These are phyloP conservation scores for Micromys minutus DNA, from an alignment of 2,113 vertebrate species.

Conservation along the genomic window DNA sequence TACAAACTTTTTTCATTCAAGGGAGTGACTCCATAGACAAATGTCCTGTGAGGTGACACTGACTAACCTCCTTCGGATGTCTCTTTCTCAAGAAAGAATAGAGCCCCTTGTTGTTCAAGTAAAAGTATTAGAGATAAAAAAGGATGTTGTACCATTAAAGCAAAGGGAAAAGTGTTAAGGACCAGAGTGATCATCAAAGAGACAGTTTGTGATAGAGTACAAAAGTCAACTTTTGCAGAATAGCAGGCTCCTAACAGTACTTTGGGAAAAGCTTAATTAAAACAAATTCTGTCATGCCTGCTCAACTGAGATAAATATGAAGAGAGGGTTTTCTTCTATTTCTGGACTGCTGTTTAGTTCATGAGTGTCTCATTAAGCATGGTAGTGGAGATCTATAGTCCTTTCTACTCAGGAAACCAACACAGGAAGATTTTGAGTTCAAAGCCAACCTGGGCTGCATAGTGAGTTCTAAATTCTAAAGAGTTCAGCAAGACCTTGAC, in stretches of 20 bases:
- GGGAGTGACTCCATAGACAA: neutral
- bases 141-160: neutral
- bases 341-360: neutral
- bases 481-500: neutral
- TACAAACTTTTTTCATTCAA: constrained; percentile 11
- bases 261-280: constrained; percentile 27
- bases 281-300: neutral
- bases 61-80: too few species aligned
- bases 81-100: constrained; percentile 8
- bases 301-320: constrained; percentile 34
- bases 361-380: neutral
- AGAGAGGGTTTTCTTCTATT: neutral
- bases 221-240: neutral
- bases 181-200: neutral
- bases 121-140: constrained; percentile 16
- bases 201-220: neutral
- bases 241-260: neutral
- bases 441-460: neutral
- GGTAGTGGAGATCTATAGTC: neutral
- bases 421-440: neutral
- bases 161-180: constrained; percentile 20
- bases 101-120: neutral
- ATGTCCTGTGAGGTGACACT: neutral
- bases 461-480: neutral
- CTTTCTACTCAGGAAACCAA: neutral